Conservation (phyloP, 2,888 invertebrate genomes). For the Aethes cnicana region DNA sequence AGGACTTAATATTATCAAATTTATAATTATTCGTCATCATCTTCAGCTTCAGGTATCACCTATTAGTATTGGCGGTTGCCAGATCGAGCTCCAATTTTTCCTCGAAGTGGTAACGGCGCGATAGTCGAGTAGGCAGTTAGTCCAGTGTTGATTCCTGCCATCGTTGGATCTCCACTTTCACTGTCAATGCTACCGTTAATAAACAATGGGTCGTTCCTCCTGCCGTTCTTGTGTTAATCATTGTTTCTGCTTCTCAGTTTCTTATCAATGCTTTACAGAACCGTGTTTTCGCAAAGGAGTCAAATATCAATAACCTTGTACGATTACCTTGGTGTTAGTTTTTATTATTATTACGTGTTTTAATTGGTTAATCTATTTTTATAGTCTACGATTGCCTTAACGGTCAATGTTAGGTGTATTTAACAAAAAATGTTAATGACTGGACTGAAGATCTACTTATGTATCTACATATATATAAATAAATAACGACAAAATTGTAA, state of each 20-base stretch:
- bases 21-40: no score
- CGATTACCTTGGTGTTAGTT: constrained; percentile 26
- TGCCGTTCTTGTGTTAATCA: constrained; percentile 18
- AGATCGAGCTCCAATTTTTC: constrained; percentile 10
- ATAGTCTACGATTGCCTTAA: no score
- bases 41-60: no score
- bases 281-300: constrained; percentile 9
- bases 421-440: background rate
- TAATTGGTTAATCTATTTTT: no score
- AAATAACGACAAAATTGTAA: no score
- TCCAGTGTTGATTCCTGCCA: background rate
- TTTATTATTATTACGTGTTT: constrained; percentile 24
- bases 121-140: background rate
- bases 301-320: constrained; percentile 1
- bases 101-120: constrained; percentile 9
- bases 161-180: constrained; percentile 36
- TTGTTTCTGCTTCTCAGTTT: constrained; percentile 3
- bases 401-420: no score
- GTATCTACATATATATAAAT: background rate
- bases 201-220: constrained; percentile 34
- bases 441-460: background rate
- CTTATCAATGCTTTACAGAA: constrained; percentile 9
- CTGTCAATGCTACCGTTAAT: constrained; percentile 42
- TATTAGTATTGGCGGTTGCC: no score
- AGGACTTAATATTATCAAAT: no score